Percentiles rank a stretch among this genome's conserved stretches.
These are phyloP conservation scores for Pollenia angustigena DNA, from an alignment of 2,888 invertebrate genomes.

Conservation along the genomic window DNA sequence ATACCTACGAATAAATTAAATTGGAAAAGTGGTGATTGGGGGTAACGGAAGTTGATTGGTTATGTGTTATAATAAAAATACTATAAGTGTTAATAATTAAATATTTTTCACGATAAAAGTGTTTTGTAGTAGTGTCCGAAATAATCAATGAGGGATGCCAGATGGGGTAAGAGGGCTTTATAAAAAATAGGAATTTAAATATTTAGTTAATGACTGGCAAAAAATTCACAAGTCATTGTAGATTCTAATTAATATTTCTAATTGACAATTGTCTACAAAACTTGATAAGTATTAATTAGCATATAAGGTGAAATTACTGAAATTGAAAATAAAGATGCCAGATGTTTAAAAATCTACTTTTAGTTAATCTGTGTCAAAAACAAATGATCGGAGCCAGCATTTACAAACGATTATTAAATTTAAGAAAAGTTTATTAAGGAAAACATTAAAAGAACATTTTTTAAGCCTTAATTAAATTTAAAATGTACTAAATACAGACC, in stretches of 20 bases:
- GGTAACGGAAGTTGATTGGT: neutral
- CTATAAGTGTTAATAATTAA: neutral
- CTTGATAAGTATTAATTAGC: no score
- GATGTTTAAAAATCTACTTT: no score
- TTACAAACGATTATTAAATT: no score
- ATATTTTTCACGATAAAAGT: slow-evolving; percentile 1
- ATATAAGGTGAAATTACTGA: no score
- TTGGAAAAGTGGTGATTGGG: neutral
- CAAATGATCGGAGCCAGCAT: no score
- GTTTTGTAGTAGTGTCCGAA: neutral
- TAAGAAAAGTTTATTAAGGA: no score
- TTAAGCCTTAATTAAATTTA: no score
- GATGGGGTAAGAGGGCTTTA: neutral
- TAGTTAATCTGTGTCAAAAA: no score
- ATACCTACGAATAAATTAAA: neutral
- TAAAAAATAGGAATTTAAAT: neutral
- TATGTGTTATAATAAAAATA: no score
- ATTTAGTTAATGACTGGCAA: neutral
- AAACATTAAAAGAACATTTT: no score
- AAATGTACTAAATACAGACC: no score
- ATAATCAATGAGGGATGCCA: neutral
- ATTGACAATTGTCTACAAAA: neutral
- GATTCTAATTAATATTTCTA: neutral
- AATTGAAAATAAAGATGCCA: no score
- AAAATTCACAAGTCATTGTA: neutral